Conservation (phyloP, 2,797 vertebrate genomes). For the Ibycter americanus region DNA sequence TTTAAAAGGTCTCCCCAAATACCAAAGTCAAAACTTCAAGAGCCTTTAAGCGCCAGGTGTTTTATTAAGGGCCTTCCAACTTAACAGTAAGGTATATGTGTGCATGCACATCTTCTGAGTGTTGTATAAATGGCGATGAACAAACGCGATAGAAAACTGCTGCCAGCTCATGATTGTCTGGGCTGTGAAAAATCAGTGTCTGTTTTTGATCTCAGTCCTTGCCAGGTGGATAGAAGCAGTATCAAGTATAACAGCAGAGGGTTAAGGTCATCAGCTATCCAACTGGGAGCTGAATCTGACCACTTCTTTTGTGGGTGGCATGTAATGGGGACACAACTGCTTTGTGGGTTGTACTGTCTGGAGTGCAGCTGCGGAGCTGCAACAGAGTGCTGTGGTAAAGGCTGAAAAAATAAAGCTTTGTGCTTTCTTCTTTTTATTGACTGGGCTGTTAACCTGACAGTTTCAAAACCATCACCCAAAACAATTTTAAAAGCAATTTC, state of each 20-base stretch:
- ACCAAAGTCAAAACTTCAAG: background rate
- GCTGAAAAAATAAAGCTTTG: background rate
- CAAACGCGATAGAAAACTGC: background rate
- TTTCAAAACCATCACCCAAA: background rate
- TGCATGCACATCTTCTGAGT: rapidly evolving
- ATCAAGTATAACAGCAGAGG: background rate
- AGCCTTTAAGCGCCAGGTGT: background rate
- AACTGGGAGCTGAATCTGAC: background rate
- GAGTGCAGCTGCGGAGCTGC: background rate
- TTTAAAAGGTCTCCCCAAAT: background rate
- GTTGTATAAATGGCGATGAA: background rate
- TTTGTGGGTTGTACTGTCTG: background rate
- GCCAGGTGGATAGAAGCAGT: background rate
- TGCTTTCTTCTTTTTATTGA: background rate
- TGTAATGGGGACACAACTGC: too few relatives aligned
- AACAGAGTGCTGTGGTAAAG: background rate
- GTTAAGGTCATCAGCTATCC: background rate
- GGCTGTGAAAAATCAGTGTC: background rate
- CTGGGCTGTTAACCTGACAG: background rate
- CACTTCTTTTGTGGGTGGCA: background rate
- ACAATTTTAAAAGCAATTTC: background rate
- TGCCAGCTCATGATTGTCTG: background rate
- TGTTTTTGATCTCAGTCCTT: background rate
- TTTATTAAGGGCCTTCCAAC: background rate
- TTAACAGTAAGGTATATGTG: rapidly evolving